Evolutionary conservation across 2,888 invertebrate genomes (phyloP), one percentile per base, ranked within the genome.

Genomic region (Leptopilina syphax): DNA sequence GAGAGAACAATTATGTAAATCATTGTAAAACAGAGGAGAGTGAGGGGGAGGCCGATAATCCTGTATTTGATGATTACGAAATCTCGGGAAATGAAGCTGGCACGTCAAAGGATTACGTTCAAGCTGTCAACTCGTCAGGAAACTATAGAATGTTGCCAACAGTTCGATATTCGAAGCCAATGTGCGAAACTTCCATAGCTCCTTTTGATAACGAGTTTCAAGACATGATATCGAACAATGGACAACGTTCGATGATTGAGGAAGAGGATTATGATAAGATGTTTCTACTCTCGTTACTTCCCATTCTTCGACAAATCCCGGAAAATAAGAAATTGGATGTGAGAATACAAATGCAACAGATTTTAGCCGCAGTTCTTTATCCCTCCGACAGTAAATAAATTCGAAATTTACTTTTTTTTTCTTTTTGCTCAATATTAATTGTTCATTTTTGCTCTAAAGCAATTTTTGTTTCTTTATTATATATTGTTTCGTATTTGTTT

Each of bases 211-310:
- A 89, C 68, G 90, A 90, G 41, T 85, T 90, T 63, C 86, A 89
- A 76, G 88, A 89, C 44, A 88, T 89, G 79, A 82, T 89, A 70
- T 87, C 90, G 24, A 87, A 88, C 70, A 87, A 85, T 44, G 88
- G 86, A 65, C 88, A 89, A 63, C 86, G 87, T 34, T 84, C 86
- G n/a, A 77, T 83, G 0, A 80, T 83, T 47, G 86, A 88, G n/a
- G 90, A 91, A 66, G 90, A 91, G 65, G 91, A 91, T 80, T 91
- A 90, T 83, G 91, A 91, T 78, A 89, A 88, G 80, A 91, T 91
- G 91, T 91, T 91, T 79, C 86, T 91, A 5, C 82, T 91, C 7
- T 91, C 91, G 50, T 77, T 91, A 79, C 65, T 91, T 76, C 91
- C 91, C 65, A 89, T 89, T 50, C 82, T 91, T 65, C 86, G 91